These are phyloP conservation scores for Drosophila orosa DNA, from an alignment of 1,140 invertebrate species.

Conservation along the genomic window DNA sequence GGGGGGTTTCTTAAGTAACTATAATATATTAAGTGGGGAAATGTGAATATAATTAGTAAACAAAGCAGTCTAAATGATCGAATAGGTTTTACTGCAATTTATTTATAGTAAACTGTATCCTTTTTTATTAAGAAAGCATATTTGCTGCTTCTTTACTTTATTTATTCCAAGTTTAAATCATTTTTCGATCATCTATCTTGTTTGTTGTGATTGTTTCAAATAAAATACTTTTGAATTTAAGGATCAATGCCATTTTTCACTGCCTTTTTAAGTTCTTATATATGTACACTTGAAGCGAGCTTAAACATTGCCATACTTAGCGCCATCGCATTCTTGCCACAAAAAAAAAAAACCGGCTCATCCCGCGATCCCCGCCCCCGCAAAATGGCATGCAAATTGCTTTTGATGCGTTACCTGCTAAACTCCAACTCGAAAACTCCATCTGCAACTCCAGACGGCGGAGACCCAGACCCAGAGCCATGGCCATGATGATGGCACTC, in stretches of 20 bases:
- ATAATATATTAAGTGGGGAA: not conserved
- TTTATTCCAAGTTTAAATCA: not conserved
- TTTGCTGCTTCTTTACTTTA: not conserved
- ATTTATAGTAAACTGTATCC: no score
- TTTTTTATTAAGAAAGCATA: not conserved
- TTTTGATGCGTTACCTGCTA: slow-evolving; percentile 75
- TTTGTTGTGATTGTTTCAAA: no score
- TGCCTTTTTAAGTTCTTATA: slow-evolving; percentile 4
- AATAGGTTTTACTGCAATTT: not conserved
- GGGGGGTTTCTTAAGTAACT: not conserved
- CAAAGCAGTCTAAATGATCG: not conserved
- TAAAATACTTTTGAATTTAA: not conserved
- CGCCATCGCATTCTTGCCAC: slow-evolving; percentile 66
- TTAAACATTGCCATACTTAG: slow-evolving; percentile 65
- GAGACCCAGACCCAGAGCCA: slow-evolving; percentile 5
- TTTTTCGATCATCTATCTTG: slow-evolving; percentile 4
- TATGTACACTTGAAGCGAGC: slow-evolving; percentile 38
- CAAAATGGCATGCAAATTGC: slow-evolving; percentile 81
- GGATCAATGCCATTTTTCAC: not conserved
- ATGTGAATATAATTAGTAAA: not conserved
- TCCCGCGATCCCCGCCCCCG: slow-evolving; percentile 9
- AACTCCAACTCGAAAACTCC: slow-evolving; percentile 24
- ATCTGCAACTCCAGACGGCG: slow-evolving; percentile 23
- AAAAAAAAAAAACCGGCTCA: slow-evolving; percentile 61
- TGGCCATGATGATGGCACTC: slow-evolving; percentile 74